Percentiles rank a stretch among this genome's conserved stretches.
phyloP scores from a whole-genome alignment of 2,888 invertebrate species.

The Drosophila ustulata region DNA sequence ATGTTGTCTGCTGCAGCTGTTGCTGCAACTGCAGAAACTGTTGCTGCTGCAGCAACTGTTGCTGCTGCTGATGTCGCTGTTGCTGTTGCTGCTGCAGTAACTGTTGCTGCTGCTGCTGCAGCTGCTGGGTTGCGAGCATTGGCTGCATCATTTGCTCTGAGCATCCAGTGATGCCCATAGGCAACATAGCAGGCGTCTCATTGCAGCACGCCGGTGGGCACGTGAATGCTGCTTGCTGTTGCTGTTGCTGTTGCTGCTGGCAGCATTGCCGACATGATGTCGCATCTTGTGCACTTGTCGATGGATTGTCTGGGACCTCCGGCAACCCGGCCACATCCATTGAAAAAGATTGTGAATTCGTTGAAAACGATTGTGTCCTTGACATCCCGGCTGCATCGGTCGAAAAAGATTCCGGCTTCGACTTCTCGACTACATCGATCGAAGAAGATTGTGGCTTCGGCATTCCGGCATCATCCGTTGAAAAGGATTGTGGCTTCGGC shows the following conservation, averaged over 20 bases:
- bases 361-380: too few relatives aligned
- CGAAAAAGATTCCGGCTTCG: too few relatives aligned
- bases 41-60: conserved; percentile 16
- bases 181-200: background rate
- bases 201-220: too few relatives aligned
- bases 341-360: too few relatives aligned
- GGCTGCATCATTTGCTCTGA: background rate
- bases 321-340: too few relatives aligned
- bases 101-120: background rate
- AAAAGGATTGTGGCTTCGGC: background rate
- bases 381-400: too few relatives aligned
- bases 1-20: conserved; percentile 6
- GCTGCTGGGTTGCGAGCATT: background rate
- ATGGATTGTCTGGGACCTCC: too few relatives aligned
- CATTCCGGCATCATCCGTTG: too few relatives aligned
- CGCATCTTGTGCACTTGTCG: background rate
- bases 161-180: background rate
- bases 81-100: background rate
- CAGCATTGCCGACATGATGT: too few relatives aligned
- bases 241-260: background rate
- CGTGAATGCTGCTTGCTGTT: background rate
- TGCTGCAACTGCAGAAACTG: background rate
- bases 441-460: too few relatives aligned
- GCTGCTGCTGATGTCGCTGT: background rate
- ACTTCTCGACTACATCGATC: too few relatives aligned